Conservation (phyloP, 2,113 vertebrate genomes). For the Hiodon tergisus region DNA sequence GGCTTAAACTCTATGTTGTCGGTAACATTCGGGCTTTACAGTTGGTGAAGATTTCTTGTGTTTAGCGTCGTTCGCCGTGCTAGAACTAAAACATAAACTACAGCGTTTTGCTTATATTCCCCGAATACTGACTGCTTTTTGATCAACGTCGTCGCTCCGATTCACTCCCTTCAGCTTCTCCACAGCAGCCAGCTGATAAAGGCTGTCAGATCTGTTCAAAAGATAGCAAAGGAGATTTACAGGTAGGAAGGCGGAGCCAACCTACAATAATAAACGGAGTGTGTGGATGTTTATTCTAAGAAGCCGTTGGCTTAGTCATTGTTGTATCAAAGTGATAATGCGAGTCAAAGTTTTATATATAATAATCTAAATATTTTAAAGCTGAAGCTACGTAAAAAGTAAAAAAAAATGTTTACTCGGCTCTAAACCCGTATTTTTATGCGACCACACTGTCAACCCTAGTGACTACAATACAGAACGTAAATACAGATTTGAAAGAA, state of each 20-base stretch:
- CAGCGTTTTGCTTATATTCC: background rate
- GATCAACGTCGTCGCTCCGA: slow-evolving; percentile 9
- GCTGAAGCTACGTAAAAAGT: too few relatives aligned
- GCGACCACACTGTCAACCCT: slow-evolving; percentile 14
- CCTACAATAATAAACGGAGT: slow-evolving; percentile 30
- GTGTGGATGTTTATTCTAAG: slow-evolving; percentile 21
- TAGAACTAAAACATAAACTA: background rate
- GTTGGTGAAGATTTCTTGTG: background rate
- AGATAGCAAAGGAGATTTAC: slow-evolving; percentile 57
- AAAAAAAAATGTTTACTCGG: background rate
- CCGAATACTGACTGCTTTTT: slow-evolving; percentile 2
- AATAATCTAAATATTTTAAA: too few relatives aligned
- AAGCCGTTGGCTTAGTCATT: slow-evolving; percentile 22
- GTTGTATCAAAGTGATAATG: slow-evolving; percentile 7
- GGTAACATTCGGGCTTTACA: slow-evolving; percentile 4
- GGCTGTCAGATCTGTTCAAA: slow-evolving; percentile 50
- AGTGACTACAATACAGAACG: slow-evolving; percentile 17
- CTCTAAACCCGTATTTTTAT: background rate
- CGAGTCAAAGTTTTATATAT: background rate
- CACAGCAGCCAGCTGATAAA: slow-evolving; percentile 29
- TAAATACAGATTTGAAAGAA: too few relatives aligned
- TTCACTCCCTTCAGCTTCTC: slow-evolving; percentile 18
- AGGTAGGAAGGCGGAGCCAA: slow-evolving; percentile 62
- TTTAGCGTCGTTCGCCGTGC: background rate
- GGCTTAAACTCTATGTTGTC: slow-evolving; percentile 22